Evolutionary conservation across 2,113 vertebrate species (phyloP).

Genomic region (Pterocles orientalis): DNA sequence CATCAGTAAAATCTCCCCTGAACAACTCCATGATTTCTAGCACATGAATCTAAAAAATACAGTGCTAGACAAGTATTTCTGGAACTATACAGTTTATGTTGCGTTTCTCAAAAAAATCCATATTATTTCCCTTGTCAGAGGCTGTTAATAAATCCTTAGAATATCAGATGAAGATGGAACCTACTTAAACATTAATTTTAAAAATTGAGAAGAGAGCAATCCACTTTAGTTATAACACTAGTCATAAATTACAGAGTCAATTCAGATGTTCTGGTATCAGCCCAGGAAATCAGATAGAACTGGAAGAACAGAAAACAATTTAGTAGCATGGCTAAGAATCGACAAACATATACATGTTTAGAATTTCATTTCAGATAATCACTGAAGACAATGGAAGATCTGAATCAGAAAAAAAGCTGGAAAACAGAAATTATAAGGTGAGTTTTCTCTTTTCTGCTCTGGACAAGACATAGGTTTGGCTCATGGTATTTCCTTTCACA

Average conservation of each 20-base stretch:
- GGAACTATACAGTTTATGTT: background rate
- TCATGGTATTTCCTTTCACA: background rate
- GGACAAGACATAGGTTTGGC: background rate
- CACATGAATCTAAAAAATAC: background rate
- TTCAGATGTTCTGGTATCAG: background rate
- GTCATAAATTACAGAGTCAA: background rate
- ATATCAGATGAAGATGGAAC: background rate
- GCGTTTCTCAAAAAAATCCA: background rate
- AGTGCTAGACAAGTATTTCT: background rate
- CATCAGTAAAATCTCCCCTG: background rate
- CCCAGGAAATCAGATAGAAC: background rate
- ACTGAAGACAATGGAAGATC: background rate
- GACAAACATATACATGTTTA: background rate
- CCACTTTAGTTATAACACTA: background rate
- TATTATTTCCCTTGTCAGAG: background rate
- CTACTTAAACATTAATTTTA: background rate
- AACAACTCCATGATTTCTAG: background rate
- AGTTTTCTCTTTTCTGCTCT: background rate
- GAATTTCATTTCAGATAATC: background rate
- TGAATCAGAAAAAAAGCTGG: background rate
- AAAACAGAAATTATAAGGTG: background rate
- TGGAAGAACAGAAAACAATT: background rate
- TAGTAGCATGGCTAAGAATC: background rate
- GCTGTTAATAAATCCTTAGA: background rate
- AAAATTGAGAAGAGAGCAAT: background rate